Conservation (phyloP, 2,113 vertebrate species). For the Boleophthalmus pectinirostris region DNA sequence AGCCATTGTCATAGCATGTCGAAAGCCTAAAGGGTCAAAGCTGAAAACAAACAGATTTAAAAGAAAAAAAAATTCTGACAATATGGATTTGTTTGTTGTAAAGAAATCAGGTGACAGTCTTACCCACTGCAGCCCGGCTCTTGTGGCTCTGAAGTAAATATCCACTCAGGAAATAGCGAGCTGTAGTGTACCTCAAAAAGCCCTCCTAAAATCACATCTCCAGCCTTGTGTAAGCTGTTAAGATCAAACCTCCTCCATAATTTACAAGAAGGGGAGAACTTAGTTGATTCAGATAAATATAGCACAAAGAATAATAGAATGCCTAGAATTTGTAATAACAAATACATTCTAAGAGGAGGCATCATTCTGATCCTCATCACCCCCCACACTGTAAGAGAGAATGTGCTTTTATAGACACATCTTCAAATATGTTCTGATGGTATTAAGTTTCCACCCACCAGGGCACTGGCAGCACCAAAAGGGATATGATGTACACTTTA, state of each 20-base stretch:
- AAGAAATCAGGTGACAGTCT: constrained; percentile 24
- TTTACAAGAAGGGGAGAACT: constrained; percentile 23
- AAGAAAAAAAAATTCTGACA: neutral
- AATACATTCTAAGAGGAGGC: neutral
- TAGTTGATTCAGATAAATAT: neutral
- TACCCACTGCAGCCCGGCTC: constrained; percentile 58
- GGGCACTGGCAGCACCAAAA: neutral
- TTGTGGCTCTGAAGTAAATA: constrained; percentile 53
- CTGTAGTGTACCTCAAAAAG: constrained; percentile 58
- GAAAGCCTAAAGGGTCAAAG: constrained; percentile 59
- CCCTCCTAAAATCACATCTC: constrained; percentile 61
- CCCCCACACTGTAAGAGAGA: neutral
- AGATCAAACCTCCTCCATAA: constrained; percentile 47
- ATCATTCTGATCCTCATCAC: neutral
- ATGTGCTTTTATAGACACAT: neutral
- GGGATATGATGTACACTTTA: neutral
- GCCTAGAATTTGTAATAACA: neutral
- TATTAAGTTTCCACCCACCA: neutral
- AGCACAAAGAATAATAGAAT: neutral
- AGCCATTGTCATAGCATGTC: constrained; percentile 64
- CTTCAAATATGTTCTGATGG: neutral
- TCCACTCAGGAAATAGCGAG: constrained; percentile 46
- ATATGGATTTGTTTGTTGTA: neutral
- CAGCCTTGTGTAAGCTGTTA: constrained; percentile 45
- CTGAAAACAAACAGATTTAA: constrained; percentile 15